Conservation (phyloP, 2,797 vertebrate species). For the Danio aesculapii region DNA sequence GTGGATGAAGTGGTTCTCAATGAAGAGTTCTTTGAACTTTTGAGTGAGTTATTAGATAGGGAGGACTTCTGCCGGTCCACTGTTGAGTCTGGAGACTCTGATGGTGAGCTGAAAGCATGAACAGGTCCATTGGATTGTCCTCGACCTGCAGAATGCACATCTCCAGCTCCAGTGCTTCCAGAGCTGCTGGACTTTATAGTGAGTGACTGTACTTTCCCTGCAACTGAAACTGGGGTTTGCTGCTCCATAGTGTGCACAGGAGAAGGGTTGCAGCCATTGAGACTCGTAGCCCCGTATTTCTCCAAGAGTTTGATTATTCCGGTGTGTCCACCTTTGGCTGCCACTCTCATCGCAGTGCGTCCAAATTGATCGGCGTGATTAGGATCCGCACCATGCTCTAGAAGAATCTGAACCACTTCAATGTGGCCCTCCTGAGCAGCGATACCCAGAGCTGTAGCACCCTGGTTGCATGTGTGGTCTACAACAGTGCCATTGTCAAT, state of each 20-base stretch:
- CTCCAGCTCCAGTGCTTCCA: conserved; percentile 91
- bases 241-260: conserved; percentile 97
- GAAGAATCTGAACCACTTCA: conserved; percentile 91
- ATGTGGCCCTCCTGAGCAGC: conserved; percentile 98
- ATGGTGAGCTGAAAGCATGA: conserved; percentile 96
- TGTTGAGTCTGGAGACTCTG: conserved; percentile 95
- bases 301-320: conserved; percentile 95
- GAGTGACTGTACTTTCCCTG: conserved; percentile 91
- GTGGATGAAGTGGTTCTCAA: conserved; percentile 96
- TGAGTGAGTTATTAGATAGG: conserved; percentile 96
- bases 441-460: conserved; percentile 97
- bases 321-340: conserved; percentile 95
- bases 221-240: conserved; percentile 83
- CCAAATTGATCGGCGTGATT: conserved; percentile 98
- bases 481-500: conserved; percentile 90
- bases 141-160: conserved; percentile 86
- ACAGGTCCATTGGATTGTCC: conserved; percentile 89
- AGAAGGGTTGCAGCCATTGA: conserved; percentile 92
- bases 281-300: conserved; percentile 90
- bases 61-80: conserved; percentile 96
- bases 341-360: conserved; percentile 96
- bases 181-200: conserved; percentile 97
- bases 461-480: conserved; percentile 97
- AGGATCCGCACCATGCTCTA: conserved; percentile 94
- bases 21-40: conserved; percentile 98